These are phyloP conservation scores for Arrhopalites spinosus DNA, from an alignment of 2,888 invertebrate species.

Conservation along the genomic window DNA sequence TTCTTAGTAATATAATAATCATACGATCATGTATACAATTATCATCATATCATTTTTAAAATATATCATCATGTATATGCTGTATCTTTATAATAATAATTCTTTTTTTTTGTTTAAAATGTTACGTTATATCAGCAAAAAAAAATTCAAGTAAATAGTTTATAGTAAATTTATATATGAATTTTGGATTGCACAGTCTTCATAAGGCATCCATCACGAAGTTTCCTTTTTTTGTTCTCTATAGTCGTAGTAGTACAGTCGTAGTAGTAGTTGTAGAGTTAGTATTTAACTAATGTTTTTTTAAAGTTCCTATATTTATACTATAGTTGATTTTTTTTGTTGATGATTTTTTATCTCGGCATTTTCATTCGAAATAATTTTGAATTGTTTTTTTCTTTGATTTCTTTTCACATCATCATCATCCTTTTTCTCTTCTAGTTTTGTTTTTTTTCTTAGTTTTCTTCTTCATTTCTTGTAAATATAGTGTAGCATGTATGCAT, in stretches of 20 bases:
- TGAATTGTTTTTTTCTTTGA: conserved; percentile 3
- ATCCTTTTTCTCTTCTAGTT: too few relatives aligned
- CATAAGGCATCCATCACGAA: conserved; percentile 43
- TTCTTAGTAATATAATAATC: not conserved
- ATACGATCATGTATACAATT: conserved; percentile 11
- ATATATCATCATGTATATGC: not conserved
- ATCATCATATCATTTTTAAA: not conserved
- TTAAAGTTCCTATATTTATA: not conserved
- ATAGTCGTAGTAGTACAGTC: not conserved
- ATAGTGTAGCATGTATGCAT: not conserved
- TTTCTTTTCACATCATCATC: conserved; percentile 13
- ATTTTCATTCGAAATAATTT: not conserved
- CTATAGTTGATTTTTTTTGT: conserved; percentile 8
- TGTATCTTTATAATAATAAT: not conserved
- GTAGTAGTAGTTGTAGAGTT: too few relatives aligned
- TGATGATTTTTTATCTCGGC: not conserved
- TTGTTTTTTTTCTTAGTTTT: not conserved
- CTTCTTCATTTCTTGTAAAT: not conserved
- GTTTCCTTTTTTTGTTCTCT: conserved; percentile 8
- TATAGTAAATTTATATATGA: conserved; percentile 19
- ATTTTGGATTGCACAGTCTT: conserved; percentile 43
- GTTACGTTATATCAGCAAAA: conserved; percentile 11
- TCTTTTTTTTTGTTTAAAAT: conserved; percentile 19
- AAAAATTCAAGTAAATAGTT: conserved; percentile 9
- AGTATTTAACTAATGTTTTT: not conserved